phyloP scores from a whole-genome alignment of 2,888 invertebrate genomes.

The Aricia artaxerxes region DNA sequence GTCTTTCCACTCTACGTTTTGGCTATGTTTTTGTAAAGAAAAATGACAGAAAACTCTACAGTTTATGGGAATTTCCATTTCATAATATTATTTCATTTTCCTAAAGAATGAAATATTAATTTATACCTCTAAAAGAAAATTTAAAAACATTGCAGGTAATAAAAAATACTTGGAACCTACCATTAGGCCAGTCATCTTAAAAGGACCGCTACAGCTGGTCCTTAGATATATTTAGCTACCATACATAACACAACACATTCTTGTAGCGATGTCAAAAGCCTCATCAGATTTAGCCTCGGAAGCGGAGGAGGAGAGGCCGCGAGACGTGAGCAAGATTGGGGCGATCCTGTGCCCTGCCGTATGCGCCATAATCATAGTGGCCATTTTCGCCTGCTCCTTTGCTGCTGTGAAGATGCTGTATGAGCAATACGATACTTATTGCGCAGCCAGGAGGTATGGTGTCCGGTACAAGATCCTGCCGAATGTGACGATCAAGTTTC shows the following conservation, averaged over 20 bases:
- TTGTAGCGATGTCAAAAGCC: constrained; percentile 60
- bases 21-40: too few relatives aligned
- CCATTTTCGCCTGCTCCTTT: constrained; percentile 56
- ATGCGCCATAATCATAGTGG: constrained; percentile 62
- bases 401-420: constrained; percentile 60
- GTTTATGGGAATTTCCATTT: too few relatives aligned
- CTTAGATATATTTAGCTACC: too few relatives aligned
- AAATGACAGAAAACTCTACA: too few relatives aligned
- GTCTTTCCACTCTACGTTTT: too few relatives aligned
- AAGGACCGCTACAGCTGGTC: not conserved
- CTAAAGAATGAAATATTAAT: too few relatives aligned
- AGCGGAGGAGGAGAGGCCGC: constrained; percentile 50
- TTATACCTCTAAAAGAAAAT: not conserved
- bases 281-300: constrained; percentile 59
- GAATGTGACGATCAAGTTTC: constrained; percentile 49
- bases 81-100: too few relatives aligned
- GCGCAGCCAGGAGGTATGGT: constrained; percentile 53
- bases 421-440: constrained; percentile 62
- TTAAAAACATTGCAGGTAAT: not conserved
- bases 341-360: constrained; percentile 65
- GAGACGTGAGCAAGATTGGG: constrained; percentile 53
- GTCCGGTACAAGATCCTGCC: constrained; percentile 53
- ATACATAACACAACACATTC: too few relatives aligned
- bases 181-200: not conserved
- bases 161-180: not conserved